Percentiles rank a stretch among this genome's conserved stretches.
These are phyloP conservation scores for Theodoxus fluviatilis DNA, from an alignment of 2,888 invertebrate species.

Conservation along the genomic window DNA sequence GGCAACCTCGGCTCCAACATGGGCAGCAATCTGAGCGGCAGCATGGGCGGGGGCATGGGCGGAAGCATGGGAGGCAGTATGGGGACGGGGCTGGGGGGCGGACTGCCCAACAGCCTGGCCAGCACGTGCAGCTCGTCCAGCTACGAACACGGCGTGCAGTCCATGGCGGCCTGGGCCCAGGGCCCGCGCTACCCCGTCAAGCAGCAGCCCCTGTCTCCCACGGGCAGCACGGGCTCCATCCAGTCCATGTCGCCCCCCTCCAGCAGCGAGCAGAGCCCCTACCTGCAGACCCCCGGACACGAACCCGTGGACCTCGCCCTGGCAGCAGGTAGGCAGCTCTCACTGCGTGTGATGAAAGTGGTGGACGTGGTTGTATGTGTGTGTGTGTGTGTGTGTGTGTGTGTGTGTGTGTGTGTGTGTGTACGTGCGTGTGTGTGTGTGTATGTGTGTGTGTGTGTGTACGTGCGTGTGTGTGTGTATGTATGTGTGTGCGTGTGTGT, in stretches of 20 bases:
- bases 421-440: constrained; percentile 1
- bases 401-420: constrained; percentile 16
- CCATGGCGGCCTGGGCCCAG: constrained; percentile 40
- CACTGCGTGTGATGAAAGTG: background rate
- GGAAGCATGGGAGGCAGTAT: too few species aligned
- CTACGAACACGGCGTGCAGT: constrained; percentile 26
- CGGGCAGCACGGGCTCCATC: constrained; percentile 60
- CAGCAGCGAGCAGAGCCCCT: constrained; percentile 52
- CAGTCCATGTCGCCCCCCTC: constrained; percentile 60
- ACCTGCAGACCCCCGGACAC: constrained; percentile 36
- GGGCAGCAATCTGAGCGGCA: too few species aligned
- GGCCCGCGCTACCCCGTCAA: too few species aligned
- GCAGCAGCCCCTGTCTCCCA: constrained; percentile 57
- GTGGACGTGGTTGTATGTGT: constrained; percentile 16
- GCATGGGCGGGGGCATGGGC: too few species aligned
- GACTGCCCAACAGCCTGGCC: too few species aligned
- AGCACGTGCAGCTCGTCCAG: constrained; percentile 26
- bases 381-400: constrained; percentile 5
- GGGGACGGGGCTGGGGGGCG: too few species aligned
- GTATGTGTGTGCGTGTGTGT: background rate
- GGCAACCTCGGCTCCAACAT: too few species aligned
- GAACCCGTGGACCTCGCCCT: constrained; percentile 56
- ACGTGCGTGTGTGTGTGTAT: constrained; percentile 3
- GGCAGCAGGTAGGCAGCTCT: too few species aligned
- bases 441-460: background rate